These are phyloP conservation scores for Gambusia affinis DNA, from an alignment of 2,113 vertebrate genomes.

Conservation along the genomic window DNA sequence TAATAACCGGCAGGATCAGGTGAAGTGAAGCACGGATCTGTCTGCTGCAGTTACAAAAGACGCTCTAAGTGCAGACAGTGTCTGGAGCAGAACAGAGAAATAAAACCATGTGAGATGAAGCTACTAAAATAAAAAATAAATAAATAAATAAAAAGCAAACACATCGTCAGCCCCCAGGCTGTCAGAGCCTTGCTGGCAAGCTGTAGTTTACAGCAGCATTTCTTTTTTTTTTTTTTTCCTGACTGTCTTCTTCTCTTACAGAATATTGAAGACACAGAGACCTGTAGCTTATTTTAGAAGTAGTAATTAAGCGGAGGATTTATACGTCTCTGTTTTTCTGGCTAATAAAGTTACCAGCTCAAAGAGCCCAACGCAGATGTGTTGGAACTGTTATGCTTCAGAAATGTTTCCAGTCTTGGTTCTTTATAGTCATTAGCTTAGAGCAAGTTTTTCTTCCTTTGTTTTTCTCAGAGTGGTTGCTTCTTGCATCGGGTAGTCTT, in stretches of 20 bases:
- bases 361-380: background rate
- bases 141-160: constrained; percentile 41
- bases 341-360: background rate
- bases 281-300: background rate
- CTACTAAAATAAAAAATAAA: background rate
- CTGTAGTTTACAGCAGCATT: constrained; percentile 14
- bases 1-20: background rate
- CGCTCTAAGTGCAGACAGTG: constrained; percentile 21
- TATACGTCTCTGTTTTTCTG: background rate
- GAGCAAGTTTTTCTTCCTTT: background rate
- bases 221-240: background rate
- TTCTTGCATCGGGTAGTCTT: background rate
- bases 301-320: background rate
- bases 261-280: background rate
- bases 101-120: constrained; percentile 42
- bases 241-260: background rate
- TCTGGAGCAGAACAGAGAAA: constrained; percentile 32
- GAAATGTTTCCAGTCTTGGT: background rate
- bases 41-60: constrained; percentile 22
- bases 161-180: constrained; percentile 31
- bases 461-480: background rate
- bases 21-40: constrained; percentile 12
- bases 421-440: background rate
- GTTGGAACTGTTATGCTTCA: background rate
- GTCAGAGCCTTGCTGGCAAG: constrained; percentile 27